Evolutionary conservation across 1,140 invertebrate species (phyloP), one percentile per base, ranked within the genome.

Genomic region (Rhynchophorus ferrugineus): DNA sequence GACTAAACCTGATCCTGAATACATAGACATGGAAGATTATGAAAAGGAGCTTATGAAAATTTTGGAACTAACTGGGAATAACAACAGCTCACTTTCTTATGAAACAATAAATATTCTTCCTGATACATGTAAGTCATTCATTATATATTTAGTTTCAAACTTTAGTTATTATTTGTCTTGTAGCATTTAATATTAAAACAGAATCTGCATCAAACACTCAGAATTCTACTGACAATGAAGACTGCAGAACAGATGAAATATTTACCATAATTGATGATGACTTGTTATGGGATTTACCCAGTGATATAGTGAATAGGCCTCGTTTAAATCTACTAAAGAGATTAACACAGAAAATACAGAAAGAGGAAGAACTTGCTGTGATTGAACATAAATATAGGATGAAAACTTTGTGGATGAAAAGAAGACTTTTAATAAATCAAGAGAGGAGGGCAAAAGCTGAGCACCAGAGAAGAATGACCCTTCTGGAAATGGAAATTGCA

Each of bases 201-300:
- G 48, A 50, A 44, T 6, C 14, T 14, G 14, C 13, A 5, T 11
- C 7, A 2, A 33, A 5, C 3, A 33, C 18, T 21, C 47, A 41
- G 8, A n/a, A 14, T n/a, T n/a, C 45, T 11, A 46, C 11, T 29
- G 24, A 35, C 7, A 5, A 17, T 13, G 47, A 41, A 17, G 24
- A 44, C 3, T 17, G 9, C n/a, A 9, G 17, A 13, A 43, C 44
- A 14, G 39, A 53, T 13, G 50, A 53, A n/a, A 14, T 21, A 14
- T 53, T 53, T 45, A 13, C 24, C 13, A 37, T 53, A 24, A 53
- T 43, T 7, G 50, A 53, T 29, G 50, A 53, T 7, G 50, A 53
- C 29, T 29, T 45, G 42, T 18, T 53, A 1, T 53, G 50, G 50
- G 50, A 53, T 39, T 16, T 53, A 20, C 42, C 42, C 13, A 43